These are phyloP conservation scores for Myrmecophaga tridactyla DNA, from an alignment of 2,113 vertebrate genomes.

Conservation along the genomic window DNA sequence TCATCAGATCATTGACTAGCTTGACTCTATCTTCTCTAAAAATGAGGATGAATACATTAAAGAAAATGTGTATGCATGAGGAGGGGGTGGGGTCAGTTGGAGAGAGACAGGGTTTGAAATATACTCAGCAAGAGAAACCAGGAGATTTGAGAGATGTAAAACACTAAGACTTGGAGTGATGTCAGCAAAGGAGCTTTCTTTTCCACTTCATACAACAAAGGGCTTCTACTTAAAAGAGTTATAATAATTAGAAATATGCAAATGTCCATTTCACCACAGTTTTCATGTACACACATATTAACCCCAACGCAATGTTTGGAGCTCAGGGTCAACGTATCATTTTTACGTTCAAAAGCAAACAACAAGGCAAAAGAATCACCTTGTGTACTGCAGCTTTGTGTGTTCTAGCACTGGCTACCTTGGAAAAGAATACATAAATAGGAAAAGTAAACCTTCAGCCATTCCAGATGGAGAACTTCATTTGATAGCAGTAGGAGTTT, in stretches of 20 bases:
- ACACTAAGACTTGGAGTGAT: background rate
- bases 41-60: background rate
- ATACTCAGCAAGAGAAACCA: background rate
- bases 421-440: background rate
- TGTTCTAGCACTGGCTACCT: background rate
- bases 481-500: background rate
- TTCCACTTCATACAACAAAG: background rate
- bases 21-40: background rate
- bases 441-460: background rate
- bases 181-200: background rate
- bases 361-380: background rate
- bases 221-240: background rate
- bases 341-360: background rate
- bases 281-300: background rate
- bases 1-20: background rate
- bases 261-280: background rate
- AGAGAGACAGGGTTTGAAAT: background rate
- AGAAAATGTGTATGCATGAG: background rate
- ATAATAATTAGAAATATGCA: background rate
- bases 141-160: background rate
- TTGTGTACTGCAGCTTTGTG: background rate
- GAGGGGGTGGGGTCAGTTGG: background rate
- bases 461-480: constrained; percentile 22
- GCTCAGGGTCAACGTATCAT: background rate
- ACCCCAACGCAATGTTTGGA: background rate